These are phyloP conservation scores for Butorides virescens DNA, from an alignment of 2,113 vertebrate genomes.

Conservation along the genomic window DNA sequence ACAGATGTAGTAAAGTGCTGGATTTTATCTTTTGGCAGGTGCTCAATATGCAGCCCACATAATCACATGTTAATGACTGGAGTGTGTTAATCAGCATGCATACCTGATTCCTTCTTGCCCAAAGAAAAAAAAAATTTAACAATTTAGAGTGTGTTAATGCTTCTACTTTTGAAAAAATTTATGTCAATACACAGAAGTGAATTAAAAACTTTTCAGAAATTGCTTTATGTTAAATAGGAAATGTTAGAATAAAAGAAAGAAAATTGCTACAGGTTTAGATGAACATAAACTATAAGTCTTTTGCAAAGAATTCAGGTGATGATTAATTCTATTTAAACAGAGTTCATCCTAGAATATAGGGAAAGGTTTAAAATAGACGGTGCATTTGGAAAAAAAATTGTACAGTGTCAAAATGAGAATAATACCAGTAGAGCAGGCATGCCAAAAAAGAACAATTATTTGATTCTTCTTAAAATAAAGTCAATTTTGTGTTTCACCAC, in stretches of 20 bases:
- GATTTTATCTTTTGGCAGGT: conserved; percentile 88
- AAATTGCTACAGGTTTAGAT: neutral
- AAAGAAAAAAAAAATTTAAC: conserved; percentile 59
- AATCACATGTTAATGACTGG: conserved; percentile 86
- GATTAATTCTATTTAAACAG: conserved; percentile 11
- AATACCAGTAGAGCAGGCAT: neutral
- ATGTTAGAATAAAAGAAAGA: neutral
- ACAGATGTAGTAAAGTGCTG: conserved; percentile 80
- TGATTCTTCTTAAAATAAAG: conserved; percentile 12
- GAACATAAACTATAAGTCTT: neutral
- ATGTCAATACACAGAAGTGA: conserved; percentile 33
- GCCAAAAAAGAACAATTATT: neutral
- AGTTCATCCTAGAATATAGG: neutral
- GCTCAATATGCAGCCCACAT: conserved; percentile 89
- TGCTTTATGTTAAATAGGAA: conserved; percentile 15
- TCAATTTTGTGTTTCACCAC: conserved; percentile 15
- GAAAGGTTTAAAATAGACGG: neutral
- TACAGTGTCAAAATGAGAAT: neutral
- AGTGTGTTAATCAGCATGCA: conserved; percentile 87
- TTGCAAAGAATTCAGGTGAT: neutral
- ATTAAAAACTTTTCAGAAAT: conserved; percentile 36
- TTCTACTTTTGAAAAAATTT: conserved; percentile 67
- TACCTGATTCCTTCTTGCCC: conserved; percentile 77
- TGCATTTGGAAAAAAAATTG: neutral
- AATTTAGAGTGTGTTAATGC: conserved; percentile 62